phyloP scores from a whole-genome alignment of 1,140 invertebrate genomes.

The Dinothrombium tinctorium region DNA sequence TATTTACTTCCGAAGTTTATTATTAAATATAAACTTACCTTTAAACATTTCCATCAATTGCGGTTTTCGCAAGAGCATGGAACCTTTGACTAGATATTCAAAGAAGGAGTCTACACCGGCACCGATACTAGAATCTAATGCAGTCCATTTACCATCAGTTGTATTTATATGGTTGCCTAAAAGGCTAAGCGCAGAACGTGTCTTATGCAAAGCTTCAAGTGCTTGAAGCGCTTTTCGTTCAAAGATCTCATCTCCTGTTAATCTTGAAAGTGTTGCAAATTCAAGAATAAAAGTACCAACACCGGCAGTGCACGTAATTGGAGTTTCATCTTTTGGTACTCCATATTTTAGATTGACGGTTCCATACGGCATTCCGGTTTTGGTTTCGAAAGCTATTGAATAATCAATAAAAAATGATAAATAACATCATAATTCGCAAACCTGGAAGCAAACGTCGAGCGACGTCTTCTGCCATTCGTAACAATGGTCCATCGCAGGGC shows the following conservation, averaged over 20 bases:
- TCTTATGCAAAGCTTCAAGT: constrained; percentile 59
- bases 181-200: constrained; percentile 60
- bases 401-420: background rate
- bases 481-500: constrained; percentile 85
- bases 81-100: constrained; percentile 93
- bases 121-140: constrained; percentile 68
- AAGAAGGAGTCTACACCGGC: constrained; percentile 96
- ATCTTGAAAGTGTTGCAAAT: constrained; percentile 75
- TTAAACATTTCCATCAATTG: constrained; percentile 75
- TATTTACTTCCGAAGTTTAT: background rate
- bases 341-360: constrained; percentile 77
- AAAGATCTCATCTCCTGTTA: constrained; percentile 85
- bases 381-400: constrained; percentile 28
- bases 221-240: constrained; percentile 81
- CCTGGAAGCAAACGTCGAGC: constrained; percentile 58
- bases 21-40: constrained; percentile 18
- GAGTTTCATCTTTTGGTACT: constrained; percentile 79
- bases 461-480: constrained; percentile 78
- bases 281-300: constrained; percentile 93
- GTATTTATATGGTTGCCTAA: constrained; percentile 94
- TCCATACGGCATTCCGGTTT: constrained; percentile 88
- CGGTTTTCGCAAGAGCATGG: constrained; percentile 41
- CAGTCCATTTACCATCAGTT: constrained; percentile 81
- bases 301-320: constrained; percentile 88
- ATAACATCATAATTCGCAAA: constrained; percentile 14